Evolutionary conservation across 1,140 invertebrate genomes (phyloP), one percentile per base, ranked within the genome.

Genomic region (Drosophila saltans): DNA sequence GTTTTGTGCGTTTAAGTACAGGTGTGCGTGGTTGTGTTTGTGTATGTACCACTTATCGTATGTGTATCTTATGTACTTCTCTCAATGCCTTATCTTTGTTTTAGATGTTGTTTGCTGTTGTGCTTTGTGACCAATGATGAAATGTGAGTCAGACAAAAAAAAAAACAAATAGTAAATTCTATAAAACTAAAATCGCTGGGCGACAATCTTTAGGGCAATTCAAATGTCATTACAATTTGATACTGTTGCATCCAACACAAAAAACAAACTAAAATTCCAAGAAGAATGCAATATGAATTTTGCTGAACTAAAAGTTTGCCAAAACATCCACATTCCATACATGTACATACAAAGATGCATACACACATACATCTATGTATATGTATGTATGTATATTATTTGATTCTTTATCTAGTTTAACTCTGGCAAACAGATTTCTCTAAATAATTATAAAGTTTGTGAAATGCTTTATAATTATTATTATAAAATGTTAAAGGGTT

Each of bases 1-100:
- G 45, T 30, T 68, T n/a, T 26, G 21, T 24, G 48, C 48, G 40
- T 58, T 11, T 43, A 36, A 0, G 0, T 36, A 3, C 6, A 36
- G n/a, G 48, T 52, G 40, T 58, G 21, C 43, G 36, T 40, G 26
- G n/a, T n/a, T 57, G 36, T 33, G 41, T 81, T 16, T 45, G 5
- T 76, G 48, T 74, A 48, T 73, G n/a, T 45, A 10, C 48, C 62
- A 70, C 41, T 69, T 75, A 75, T 75, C 65, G 69, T 40, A 55
- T 16, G n/a, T 60, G 61, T 83, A 69, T 60, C 45, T 57, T 69
- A 64, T 56, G 62, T 74, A 66, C 72, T 67, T 73, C 67, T 81
- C 58, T 80, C 64, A 86, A 79, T 85, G 75, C 66, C 55, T 88
- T 85, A 85, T 85, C 82, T 88, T 79, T 85, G 82, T 85, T 78